These are phyloP conservation scores for Terrapene triunguis DNA, from an alignment of 2,113 vertebrate species.

Conservation along the genomic window DNA sequence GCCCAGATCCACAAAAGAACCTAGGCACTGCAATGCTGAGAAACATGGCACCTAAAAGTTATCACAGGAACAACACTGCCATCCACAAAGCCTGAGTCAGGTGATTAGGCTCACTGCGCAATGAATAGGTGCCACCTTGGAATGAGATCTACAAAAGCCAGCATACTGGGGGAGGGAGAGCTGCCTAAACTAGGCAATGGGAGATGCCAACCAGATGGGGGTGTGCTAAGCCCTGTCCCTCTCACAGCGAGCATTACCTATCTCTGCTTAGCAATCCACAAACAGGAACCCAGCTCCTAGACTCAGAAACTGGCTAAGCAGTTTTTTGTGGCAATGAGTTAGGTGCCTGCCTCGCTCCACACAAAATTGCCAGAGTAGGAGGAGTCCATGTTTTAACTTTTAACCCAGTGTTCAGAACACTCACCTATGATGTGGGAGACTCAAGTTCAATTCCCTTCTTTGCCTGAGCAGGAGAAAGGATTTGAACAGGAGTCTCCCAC, in stretches of 20 bases:
- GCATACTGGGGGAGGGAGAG: neutral
- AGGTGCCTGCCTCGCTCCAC: neutral
- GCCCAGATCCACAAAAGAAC: too few species aligned
- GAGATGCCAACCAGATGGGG: neutral
- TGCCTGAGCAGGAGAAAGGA: neutral
- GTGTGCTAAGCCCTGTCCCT: neutral
- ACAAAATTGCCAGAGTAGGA: neutral
- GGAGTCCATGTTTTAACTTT: neutral
- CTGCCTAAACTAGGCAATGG: neutral
- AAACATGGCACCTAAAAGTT: too few species aligned
- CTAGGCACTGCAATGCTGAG: too few species aligned
- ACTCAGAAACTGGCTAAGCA: neutral
- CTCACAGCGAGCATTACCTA: neutral
- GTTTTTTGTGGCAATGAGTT: neutral
- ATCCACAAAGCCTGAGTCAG: too few species aligned
- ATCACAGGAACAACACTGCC: too few species aligned
- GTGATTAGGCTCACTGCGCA: too few species aligned
- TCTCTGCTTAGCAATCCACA: neutral
- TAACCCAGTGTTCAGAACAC: neutral
- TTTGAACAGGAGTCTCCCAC: too few species aligned
- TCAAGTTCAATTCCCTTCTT: neutral
- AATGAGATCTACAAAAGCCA: neutral
- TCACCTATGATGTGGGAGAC: neutral
- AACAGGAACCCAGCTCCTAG: neutral
- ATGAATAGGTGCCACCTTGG: too few species aligned